Conservation (phyloP, 2,797 vertebrate genomes). For the Crenuchus spilurus region DNA sequence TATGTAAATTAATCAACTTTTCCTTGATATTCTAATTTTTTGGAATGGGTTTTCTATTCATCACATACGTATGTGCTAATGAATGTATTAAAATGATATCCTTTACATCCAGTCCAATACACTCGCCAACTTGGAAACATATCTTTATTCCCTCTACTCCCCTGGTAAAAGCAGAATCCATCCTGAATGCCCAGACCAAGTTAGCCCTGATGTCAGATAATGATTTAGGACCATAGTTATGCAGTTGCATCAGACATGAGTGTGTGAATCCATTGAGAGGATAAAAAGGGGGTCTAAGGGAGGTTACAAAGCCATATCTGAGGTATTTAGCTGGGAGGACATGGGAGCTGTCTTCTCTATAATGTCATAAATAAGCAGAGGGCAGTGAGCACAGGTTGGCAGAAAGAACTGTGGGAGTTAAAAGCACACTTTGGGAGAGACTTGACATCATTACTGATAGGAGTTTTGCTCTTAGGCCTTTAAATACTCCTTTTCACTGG, state of each 20-base stretch:
- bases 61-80: neutral
- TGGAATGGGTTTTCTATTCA: no score
- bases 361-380: conserved; percentile 17
- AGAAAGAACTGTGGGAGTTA: neutral
- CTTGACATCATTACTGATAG: neutral
- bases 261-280: neutral
- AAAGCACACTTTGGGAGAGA: conserved; percentile 1
- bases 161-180: neutral
- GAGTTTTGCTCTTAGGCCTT: no score
- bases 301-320: conserved; percentile 10
- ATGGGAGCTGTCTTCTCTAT: conserved; percentile 3
- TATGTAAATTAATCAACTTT: no score
- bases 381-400: neutral
- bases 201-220: neutral
- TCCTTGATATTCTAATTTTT: no score
- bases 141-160: neutral
- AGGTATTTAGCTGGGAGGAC: conserved; percentile 24
- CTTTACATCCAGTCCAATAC: neutral
- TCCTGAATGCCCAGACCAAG: neutral
- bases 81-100: neutral
- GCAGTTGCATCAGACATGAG: conserved; percentile 10
- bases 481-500: neutral
- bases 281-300: neutral
- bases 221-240: conserved; percentile 22
- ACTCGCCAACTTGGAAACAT: no score